These are phyloP conservation scores for Orycteropus afer DNA, from an alignment of 2,113 vertebrate species.

Conservation along the genomic window DNA sequence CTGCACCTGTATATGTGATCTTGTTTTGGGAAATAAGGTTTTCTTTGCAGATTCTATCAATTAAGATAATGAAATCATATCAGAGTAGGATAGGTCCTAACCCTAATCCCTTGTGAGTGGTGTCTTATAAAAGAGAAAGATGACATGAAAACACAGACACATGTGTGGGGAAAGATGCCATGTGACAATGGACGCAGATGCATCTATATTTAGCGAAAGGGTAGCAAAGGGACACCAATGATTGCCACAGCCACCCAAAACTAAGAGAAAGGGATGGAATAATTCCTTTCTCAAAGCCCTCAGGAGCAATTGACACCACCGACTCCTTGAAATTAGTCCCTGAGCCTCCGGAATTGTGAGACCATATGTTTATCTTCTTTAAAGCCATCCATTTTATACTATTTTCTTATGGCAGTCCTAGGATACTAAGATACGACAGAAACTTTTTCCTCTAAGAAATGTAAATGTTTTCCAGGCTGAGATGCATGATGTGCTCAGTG, in stretches of 20 bases:
- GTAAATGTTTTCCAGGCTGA: background rate
- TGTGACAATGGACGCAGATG: background rate
- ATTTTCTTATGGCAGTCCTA: background rate
- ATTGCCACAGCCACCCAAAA: background rate
- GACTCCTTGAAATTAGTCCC: background rate
- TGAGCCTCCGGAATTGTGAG: background rate
- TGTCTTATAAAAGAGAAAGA: background rate
- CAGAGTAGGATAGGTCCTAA: background rate
- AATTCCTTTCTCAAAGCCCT: background rate
- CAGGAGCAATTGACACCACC: background rate
- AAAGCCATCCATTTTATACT: background rate
- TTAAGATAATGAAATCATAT: background rate
- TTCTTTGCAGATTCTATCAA: background rate
- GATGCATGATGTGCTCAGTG: background rate
- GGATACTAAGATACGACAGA: background rate
- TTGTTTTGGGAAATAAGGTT: background rate
- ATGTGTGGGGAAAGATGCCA: background rate
- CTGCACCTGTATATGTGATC: background rate
- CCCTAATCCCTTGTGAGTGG: background rate
- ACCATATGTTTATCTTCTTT: background rate
- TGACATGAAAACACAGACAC: background rate
- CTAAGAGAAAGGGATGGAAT: background rate
- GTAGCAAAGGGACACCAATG: background rate
- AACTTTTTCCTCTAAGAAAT: background rate
- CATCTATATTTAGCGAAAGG: background rate